Evolutionary conservation across 1,140 invertebrate genomes (phyloP).

Genomic region (Helicoverpa zea): DNA sequence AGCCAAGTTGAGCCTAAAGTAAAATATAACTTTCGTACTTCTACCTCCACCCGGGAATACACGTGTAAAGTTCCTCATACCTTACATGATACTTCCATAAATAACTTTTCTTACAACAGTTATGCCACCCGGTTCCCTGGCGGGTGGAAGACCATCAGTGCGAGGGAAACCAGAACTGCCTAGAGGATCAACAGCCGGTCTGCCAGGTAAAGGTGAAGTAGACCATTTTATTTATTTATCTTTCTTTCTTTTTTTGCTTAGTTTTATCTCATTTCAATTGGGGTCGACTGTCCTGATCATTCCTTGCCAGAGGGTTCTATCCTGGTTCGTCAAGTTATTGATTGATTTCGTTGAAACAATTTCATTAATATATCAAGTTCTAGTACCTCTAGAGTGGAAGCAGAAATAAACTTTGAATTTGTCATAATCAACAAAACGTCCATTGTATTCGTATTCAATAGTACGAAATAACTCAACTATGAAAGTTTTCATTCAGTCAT

Average conservation of each 20-base stretch:
- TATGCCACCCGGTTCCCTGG: conserved; percentile 74
- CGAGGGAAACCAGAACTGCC: conserved; percentile 80
- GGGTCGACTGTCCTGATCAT: too few species aligned
- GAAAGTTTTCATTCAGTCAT: conserved; percentile 24
- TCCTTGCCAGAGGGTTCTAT: too few species aligned
- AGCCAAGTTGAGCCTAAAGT: too few species aligned
- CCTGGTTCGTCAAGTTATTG: too few species aligned
- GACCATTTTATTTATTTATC: not conserved
- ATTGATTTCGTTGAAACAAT: too few species aligned
- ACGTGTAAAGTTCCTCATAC: too few species aligned
- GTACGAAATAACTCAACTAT: conserved; percentile 1
- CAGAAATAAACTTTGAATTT: not conserved
- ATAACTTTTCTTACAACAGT: conserved; percentile 53
- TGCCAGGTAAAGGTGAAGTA: conserved; percentile 67
- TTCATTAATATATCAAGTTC: too few species aligned
- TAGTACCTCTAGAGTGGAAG: not conserved
- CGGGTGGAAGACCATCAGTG: conserved; percentile 72
- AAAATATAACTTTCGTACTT: too few species aligned
- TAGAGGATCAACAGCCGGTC: conserved; percentile 75
- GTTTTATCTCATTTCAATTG: too few species aligned
- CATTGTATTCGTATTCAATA: conserved; percentile 14
- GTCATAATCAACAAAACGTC: not conserved
- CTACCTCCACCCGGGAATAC: too few species aligned
- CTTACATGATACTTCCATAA: not conserved
- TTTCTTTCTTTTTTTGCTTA: not conserved